Base-by-base conservation (phyloP, 2,888 invertebrate species). In the Zhuqinia jingwanae region DNA sequence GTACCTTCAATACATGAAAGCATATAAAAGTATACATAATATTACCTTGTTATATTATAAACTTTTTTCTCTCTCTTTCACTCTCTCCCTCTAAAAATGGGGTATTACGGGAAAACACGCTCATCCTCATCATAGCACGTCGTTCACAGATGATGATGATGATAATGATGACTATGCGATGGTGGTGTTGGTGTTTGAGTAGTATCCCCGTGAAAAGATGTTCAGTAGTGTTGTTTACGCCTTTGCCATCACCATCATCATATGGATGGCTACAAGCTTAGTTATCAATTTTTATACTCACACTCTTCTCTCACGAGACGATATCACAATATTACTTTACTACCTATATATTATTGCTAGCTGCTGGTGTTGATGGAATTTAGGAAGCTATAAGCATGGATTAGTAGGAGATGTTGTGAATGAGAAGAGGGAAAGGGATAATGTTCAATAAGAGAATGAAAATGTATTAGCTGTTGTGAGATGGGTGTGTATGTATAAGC, bases 281-380 rank as follows among this genome's bases (percentile, higher is more conserved):
- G 65, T 77, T 84, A 84, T 84, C 84, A 84, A 84, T 84, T 84
- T 83, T 84, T 84, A 84, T 76, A 63, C 76, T 76, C 60, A 20
- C 50, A 17, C 25, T 30, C 47, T 75, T 30, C 53, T 30, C 30
- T 56, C 53, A 53, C 56, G 58, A 36, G 8, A 36, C n/a, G 53
- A 20, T 75, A 53, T 75, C 53, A 30, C n/a, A 47, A 73, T 60
- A 75, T 30, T 17, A 58, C 75, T 75, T 82, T 84, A 63, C 47
- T 17, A n/a, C n/a, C n/a, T n/a, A n/a, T n/a, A n/a, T n/a, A n/a
- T n/a, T n/a, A n/a, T n/a, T n/a, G n/a, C n/a, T n/a, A n/a, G n/a
- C n/a, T n/a, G 47, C 25, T 56, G 84, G 84, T 84, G 84, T 84
- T 84, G 84, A 84, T 84, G 84, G 84, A 76, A 77, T 84, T 68